These are phyloP conservation scores for Acanthosepion lycidas DNA, from an alignment of 2,888 invertebrate species.

Conservation along the genomic window DNA sequence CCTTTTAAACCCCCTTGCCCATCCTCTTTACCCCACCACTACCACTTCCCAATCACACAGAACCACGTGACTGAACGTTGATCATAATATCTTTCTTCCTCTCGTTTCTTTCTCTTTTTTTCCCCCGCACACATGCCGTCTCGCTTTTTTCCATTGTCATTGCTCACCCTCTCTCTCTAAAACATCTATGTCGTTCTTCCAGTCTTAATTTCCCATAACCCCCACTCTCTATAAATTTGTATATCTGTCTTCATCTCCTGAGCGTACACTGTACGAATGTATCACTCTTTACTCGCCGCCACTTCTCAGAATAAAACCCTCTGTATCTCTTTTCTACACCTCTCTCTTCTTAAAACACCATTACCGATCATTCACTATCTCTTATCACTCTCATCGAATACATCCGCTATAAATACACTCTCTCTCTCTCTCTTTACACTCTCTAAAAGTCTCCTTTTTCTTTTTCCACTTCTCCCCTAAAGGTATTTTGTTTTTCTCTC, in stretches of 20 bases:
- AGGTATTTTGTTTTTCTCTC: not conserved
- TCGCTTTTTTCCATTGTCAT: not conserved
- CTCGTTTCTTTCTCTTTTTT: not conserved
- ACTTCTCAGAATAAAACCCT: not conserved
- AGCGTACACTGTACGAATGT: not conserved
- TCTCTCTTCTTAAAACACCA: not conserved
- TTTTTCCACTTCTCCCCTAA: not conserved
- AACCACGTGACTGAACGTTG: not conserved
- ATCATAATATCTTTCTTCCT: not conserved
- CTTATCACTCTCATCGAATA: not conserved
- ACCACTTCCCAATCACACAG: not conserved
- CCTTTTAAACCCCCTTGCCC: not conserved
- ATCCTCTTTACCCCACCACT: not conserved
- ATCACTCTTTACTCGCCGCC: not conserved
- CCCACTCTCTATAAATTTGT: not conserved
- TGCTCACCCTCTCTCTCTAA: not conserved
- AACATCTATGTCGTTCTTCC: not conserved
- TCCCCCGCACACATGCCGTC: not conserved
- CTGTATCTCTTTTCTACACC: not conserved
- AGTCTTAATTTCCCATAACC: not conserved
- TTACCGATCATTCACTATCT: not conserved
- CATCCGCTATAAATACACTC: not conserved
- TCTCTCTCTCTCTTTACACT: too few species aligned
- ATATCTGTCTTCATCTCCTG: not conserved
- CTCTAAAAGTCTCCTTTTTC: not conserved